Evolutionary conservation across 2,113 vertebrate genomes (phyloP), one percentile per base, ranked within the genome.

Genomic region (Chaetura pelagica): DNA sequence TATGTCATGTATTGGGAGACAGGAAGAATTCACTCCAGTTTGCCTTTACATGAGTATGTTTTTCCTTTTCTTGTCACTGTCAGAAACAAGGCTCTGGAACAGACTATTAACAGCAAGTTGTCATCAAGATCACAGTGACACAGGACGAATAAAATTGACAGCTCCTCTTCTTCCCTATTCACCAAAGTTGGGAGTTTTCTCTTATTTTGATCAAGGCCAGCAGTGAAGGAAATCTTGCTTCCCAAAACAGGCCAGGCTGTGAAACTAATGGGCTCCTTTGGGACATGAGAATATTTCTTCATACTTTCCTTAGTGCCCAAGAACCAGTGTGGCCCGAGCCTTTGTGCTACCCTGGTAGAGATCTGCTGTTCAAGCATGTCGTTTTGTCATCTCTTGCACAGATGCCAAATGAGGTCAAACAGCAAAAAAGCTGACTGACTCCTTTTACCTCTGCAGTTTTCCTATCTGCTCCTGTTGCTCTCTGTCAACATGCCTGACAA

Each of bases 201-300:
- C 42, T 77, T 90, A 63, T 52, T 97, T 78, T 88, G 85, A 96
- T 96, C 48, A 96, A 96, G 85, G 79, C 87, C 69, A 93, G 75
- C 35, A 84, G 19, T 3, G 24, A 86, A 92, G 68, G 30, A 13
- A 93, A 90, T n/a, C 34, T 51, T 77, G 72, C 76, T 81, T 92
- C 88, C 85, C 86, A 95, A 93, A 96, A 10, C 94, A 96, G 88
- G 93, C 90, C 91, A 96, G 78, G 46, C 58, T 93, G 67, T 49
- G 85, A 94, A 94, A 85, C 87, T 97, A 96, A 96, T 95, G 67
- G 96, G 89, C 62, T 93, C 93, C 96, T 91, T 22, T 66, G 94
- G 92, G 94, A 97, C 72, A 27, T 4, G 30, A 81, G 35, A 38
- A 57, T 72, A 89, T 68, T 40, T 72, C 78, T 67, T 93, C 75